These are phyloP conservation scores for Chauna torquata DNA, from an alignment of 2,113 vertebrate genomes.

Conservation along the genomic window DNA sequence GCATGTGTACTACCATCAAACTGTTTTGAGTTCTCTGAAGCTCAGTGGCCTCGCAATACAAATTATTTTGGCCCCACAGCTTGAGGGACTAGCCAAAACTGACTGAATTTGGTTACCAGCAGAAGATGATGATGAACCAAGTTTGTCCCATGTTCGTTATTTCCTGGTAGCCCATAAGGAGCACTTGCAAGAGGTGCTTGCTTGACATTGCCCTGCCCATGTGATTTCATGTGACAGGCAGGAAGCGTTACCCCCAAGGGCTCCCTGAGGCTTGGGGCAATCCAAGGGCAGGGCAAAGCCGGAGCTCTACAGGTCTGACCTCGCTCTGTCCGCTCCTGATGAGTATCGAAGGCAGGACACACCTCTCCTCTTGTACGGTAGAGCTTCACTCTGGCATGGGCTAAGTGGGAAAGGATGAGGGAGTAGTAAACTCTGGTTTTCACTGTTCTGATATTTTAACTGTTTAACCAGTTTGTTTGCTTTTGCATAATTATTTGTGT, in stretches of 20 bases:
- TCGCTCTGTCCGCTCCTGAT: background rate
- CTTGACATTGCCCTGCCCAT: background rate
- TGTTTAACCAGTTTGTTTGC: background rate
- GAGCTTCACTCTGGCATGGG: background rate
- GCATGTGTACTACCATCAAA: background rate
- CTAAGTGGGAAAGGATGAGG: background rate
- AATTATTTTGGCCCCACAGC: background rate
- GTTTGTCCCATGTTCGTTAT: background rate
- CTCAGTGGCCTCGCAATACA: background rate
- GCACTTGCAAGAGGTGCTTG: background rate
- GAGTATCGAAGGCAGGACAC: background rate
- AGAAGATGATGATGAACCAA: background rate
- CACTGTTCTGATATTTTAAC: background rate
- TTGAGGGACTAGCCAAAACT: too few relatives aligned
- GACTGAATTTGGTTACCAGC: background rate
- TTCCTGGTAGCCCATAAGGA: background rate
- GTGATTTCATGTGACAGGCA: background rate
- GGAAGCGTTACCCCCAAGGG: fast-evolving
- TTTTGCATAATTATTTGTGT: background rate
- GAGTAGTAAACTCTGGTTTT: background rate
- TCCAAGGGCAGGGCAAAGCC: background rate
- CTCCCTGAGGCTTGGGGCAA: background rate
- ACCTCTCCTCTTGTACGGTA: background rate
- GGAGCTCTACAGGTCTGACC: background rate
- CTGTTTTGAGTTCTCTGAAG: background rate